Evolutionary conservation across 2,113 vertebrate species (phyloP), one percentile per base, ranked within the genome.

Genomic region (Grammomys dolichurus): DNA sequence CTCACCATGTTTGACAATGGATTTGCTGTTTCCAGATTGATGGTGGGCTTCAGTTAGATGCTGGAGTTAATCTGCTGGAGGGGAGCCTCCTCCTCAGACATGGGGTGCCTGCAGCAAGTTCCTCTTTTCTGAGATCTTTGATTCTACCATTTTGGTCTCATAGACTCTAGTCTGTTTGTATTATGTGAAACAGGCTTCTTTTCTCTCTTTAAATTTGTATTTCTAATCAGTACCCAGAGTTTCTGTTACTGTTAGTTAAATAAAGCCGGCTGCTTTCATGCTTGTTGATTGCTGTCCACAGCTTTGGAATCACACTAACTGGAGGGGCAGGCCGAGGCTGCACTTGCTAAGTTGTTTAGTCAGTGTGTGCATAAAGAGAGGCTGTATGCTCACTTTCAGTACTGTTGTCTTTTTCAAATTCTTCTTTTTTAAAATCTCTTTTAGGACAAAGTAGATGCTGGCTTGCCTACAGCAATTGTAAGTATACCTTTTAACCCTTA

Each of bases 381-480:
- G 43, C 60, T 93, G 82, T 86, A 46, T 7, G 24, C 95, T 96
- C 95, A 58, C 87, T 72, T 89, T 97, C 88, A 94, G 51, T 82
- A 63, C 85, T 58, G 90, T 16, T 80, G 60, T 87, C 3, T 94
- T 96, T 97, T 82, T 90, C 78, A 94, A 56, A 58, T 76, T 56
- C 4, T 80, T 89, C 85, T 7, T 98, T 10, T 96, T 96, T 56
- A 16, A 8, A 87, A 95, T 93, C 89, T 93, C 16, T 24, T 94
- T 90, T 98, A 99, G 99, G 99, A 99, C 97, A 99, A 99, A 98
- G 99, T 99, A 82, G 99, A 99, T 98, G 99, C 99, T 97, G 99
- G 99, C 78, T 98, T 99, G 89, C 99, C 99, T 11, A 99, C 99
- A 95, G 99, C 99, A 80, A 99, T 99, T 97, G 99, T 99, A 98